Conservation (phyloP, 2,888 invertebrate genomes). For the Drosophila dives region DNA sequence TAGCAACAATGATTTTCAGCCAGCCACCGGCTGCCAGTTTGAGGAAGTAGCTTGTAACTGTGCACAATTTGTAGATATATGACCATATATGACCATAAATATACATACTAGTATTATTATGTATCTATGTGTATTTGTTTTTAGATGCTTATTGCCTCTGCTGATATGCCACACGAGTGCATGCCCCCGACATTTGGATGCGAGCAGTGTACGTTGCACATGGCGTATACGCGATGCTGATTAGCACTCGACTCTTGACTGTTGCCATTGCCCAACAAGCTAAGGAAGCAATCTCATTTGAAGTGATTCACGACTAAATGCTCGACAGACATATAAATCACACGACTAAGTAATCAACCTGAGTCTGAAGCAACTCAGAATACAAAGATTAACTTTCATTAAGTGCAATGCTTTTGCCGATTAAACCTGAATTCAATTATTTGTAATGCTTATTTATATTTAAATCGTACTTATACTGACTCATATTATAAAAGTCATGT, state of each 20-base stretch:
- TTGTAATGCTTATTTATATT: not conserved
- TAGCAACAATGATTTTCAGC: slow-evolving; percentile 31
- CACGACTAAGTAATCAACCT: not conserved
- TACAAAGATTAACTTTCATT: not conserved
- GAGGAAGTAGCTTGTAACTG: slow-evolving; percentile 66
- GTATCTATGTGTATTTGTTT: not conserved
- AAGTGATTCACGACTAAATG: not conserved
- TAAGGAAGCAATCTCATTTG: not conserved
- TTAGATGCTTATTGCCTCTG: slow-evolving; percentile 41
- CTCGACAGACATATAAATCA: not conserved
- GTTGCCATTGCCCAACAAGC: slow-evolving; percentile 7
- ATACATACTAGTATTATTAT: not conserved
- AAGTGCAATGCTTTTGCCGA: too few species aligned
- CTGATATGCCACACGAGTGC: slow-evolving; percentile 31
- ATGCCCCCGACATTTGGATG: slow-evolving; percentile 42
- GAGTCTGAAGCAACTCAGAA: not conserved
- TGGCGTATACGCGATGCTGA: slow-evolving; percentile 63
- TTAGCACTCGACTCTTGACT: slow-evolving; percentile 47
- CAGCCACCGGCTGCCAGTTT: slow-evolving; percentile 15
- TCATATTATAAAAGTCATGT: not conserved
- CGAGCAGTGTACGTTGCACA: slow-evolving; percentile 65
- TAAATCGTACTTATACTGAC: not conserved
- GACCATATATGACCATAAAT: slow-evolving; percentile 1
- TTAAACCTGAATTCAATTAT: not conserved
- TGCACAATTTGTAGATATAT: slow-evolving; percentile 45